These are phyloP conservation scores for Maconellicoccus hirsutus DNA, from an alignment of 1,140 invertebrate genomes.

Conservation along the genomic window DNA sequence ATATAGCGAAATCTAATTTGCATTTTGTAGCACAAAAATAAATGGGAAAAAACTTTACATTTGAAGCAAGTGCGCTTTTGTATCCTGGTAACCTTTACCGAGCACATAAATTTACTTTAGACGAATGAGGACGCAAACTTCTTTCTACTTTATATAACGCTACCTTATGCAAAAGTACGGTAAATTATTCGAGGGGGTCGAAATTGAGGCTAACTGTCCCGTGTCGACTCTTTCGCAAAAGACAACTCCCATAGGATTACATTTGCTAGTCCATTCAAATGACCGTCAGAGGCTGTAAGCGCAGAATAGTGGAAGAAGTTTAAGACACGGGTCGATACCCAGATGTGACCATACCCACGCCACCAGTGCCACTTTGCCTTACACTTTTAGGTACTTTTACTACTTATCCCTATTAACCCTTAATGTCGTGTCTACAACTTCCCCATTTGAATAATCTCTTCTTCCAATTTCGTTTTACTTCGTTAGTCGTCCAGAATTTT, in stretches of 20 bases:
- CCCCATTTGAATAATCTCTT: slow-evolving; percentile 22
- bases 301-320: slow-evolving; percentile 16
- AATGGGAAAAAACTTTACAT: too few species aligned
- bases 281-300: slow-evolving; percentile 18
- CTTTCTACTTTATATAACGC: slow-evolving; percentile 3
- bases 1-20: too few species aligned
- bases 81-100: slow-evolving; percentile 13
- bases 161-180: slow-evolving; percentile 19
- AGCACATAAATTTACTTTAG: slow-evolving; percentile 13
- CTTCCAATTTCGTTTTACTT: slow-evolving; percentile 22
- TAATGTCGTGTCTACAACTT: slow-evolving; percentile 22
- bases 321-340: slow-evolving; percentile 20
- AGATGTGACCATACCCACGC: slow-evolving; percentile 21
- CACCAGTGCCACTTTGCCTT: slow-evolving; percentile 15
- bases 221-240: slow-evolving; percentile 1
- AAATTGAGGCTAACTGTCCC: slow-evolving; percentile 21
- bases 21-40: too few species aligned
- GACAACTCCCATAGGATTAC: slow-evolving; percentile 15
- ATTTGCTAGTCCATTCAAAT: slow-evolving; percentile 21
- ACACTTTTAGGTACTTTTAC: slow-evolving; percentile 20
- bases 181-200: slow-evolving; percentile 19
- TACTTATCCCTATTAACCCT: slow-evolving; percentile 22
- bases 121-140: slow-evolving; percentile 16
- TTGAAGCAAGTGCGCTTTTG: background rate
- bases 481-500: slow-evolving; percentile 20